phyloP scores from a whole-genome alignment of 2,797 vertebrate genomes.

The Sebastes melanostomus region DNA sequence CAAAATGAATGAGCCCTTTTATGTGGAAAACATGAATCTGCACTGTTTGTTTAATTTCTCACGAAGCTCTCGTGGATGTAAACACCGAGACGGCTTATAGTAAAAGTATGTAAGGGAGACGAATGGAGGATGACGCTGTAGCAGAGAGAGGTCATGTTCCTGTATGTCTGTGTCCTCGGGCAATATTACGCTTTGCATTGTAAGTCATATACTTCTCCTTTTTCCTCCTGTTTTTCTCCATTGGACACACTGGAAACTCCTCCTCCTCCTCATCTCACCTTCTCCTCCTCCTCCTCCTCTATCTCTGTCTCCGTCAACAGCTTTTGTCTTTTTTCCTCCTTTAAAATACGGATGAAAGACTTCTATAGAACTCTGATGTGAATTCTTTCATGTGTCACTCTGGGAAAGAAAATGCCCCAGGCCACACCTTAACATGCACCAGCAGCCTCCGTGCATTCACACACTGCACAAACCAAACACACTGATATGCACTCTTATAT shows the following conservation, averaged over 20 bases:
- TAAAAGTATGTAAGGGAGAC: background rate
- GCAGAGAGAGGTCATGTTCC: constrained; percentile 55
- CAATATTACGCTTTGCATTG: constrained; percentile 27
- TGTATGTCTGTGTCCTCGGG: constrained; percentile 60
- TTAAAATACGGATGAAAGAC: constrained; percentile 37
- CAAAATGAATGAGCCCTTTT: background rate
- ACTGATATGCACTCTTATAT: background rate
- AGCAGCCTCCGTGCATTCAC: background rate
- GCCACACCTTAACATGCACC: constrained; percentile 14
- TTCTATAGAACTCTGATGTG: constrained; percentile 17
- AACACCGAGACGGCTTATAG: background rate
- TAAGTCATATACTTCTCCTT: constrained; percentile 27
- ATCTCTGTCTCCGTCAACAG: background rate
- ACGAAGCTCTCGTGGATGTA: background rate
- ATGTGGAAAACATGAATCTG: background rate
- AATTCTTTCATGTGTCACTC: constrained; percentile 41
- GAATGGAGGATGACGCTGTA: background rate
- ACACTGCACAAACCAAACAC: background rate
- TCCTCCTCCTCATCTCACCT: constrained; percentile 48
- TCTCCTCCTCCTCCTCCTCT: background rate
- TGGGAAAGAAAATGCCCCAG: background rate
- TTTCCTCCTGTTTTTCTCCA: constrained; percentile 6
- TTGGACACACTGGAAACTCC: constrained; percentile 61
- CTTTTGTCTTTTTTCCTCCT: constrained; percentile 14
- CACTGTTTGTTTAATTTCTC: background rate